Percentiles rank a stretch among this genome's conserved stretches.
These are phyloP conservation scores for Danaus chrysippus DNA, from an alignment of 2,888 invertebrate species.

Conservation along the genomic window DNA sequence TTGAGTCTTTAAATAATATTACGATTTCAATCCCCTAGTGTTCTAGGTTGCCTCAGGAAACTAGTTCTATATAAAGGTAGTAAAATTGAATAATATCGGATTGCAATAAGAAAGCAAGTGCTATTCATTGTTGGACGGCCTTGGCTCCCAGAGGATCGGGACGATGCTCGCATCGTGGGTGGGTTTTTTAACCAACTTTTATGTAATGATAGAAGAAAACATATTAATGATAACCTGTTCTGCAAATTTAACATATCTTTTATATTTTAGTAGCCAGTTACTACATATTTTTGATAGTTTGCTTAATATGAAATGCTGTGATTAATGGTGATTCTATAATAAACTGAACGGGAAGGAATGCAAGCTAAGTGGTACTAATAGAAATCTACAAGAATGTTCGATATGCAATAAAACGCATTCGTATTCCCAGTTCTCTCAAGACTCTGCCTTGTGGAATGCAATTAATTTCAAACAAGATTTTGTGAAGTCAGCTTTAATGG, in stretches of 20 bases:
- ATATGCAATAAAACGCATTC: slow-evolving; percentile 21
- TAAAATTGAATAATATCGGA: slow-evolving; percentile 70
- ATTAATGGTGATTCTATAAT: slow-evolving; percentile 6
- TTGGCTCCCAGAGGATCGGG: slow-evolving; percentile 55
- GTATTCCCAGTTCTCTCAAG: slow-evolving; percentile 14
- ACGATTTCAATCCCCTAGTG: slow-evolving; percentile 51
- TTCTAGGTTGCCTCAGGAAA: slow-evolving; percentile 58
- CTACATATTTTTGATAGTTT: too few relatives aligned
- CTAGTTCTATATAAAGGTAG: slow-evolving; percentile 72
- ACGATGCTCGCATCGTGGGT: slow-evolving; percentile 54
- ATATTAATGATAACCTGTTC: not conserved
- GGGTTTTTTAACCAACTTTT: slow-evolving; percentile 36
- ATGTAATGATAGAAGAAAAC: slow-evolving; percentile 11
- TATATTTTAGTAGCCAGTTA: not conserved
- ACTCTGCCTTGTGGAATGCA: slow-evolving; percentile 3
- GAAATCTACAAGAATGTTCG: slow-evolving; percentile 23
- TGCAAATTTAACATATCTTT: not conserved
- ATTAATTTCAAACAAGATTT: slow-evolving; percentile 16
- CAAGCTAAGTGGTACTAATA: slow-evolving; percentile 16
- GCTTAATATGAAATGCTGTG: too few relatives aligned
- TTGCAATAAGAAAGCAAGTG: slow-evolving; percentile 64
- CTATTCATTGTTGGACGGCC: slow-evolving; percentile 65
- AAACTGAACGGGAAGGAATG: slow-evolving; percentile 11
- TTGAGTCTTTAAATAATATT: slow-evolving; percentile 34
- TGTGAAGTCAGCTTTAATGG: slow-evolving; percentile 8